These are phyloP conservation scores for Mixornis gularis DNA, from an alignment of 2,113 vertebrate species.

Conservation along the genomic window DNA sequence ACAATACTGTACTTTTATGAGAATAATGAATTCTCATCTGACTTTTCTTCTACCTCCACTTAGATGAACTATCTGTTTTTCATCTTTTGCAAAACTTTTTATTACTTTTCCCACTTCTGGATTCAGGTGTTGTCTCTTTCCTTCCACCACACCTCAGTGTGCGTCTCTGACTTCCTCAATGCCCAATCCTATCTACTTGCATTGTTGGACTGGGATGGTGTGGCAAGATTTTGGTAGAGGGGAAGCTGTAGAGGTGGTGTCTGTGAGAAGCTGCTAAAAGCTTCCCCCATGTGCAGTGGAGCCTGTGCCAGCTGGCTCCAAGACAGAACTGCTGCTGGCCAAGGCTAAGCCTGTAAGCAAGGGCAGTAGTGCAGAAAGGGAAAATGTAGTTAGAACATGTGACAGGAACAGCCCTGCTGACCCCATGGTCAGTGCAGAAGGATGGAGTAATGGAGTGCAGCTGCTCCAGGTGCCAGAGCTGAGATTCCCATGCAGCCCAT, in stretches of 20 bases:
- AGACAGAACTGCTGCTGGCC: neutral
- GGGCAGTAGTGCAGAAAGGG: neutral
- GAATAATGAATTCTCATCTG: neutral
- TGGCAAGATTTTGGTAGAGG: neutral
- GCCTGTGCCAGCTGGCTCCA: neutral
- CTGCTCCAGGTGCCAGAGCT: neutral
- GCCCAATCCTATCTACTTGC: neutral
- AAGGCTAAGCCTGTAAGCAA: neutral
- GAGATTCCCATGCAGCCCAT: rapidly evolving
- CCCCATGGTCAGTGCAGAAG: rapidly evolving
- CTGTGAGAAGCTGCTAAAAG: neutral
- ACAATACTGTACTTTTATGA: neutral
- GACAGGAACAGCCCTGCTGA: neutral
- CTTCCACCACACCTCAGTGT: neutral
- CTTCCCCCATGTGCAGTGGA: neutral
- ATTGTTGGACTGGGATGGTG: neutral
- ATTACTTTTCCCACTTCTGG: neutral
- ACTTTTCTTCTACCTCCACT: neutral
- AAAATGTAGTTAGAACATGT: neutral
- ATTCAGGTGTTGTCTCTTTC: neutral
- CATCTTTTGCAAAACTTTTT: neutral
- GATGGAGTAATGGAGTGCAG: neutral
- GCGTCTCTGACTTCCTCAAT: neutral
- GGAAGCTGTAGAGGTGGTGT: neutral
- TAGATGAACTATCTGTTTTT: neutral